Conservation (phyloP, 2,797 vertebrate genomes). For the Anomalospiza imberbis region DNA sequence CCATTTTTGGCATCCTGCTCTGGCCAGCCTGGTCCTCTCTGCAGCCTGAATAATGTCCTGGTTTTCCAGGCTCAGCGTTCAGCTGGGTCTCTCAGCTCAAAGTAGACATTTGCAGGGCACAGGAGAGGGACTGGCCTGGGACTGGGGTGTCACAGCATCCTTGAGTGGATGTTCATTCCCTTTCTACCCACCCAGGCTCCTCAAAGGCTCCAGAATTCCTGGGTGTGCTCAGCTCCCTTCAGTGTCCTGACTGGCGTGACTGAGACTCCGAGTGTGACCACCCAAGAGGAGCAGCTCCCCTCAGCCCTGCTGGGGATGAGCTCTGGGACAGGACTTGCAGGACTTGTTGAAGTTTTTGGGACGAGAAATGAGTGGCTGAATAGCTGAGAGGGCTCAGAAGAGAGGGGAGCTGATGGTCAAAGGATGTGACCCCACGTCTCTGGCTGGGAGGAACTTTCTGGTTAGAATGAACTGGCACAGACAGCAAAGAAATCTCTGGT, state of each 20-base stretch:
- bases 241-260: rapidly evolving
- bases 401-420: background rate
- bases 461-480: background rate
- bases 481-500: background rate
- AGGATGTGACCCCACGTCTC: background rate
- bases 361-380: background rate
- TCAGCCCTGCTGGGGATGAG: background rate
- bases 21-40: background rate
- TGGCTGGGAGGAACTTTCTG: background rate
- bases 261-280: background rate
- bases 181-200: background rate
- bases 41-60: background rate
- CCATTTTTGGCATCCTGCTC: slow-evolving; percentile 42
- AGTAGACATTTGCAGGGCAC: slow-evolving; percentile 9
- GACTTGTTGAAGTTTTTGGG: rapidly evolving
- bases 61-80: background rate
- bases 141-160: background rate
- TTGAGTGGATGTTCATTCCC: background rate
- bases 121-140: background rate
- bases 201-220: background rate
- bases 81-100: slow-evolving; percentile 15
- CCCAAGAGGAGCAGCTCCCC: background rate
- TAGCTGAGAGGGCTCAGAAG: background rate
- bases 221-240: background rate
- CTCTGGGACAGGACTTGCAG: background rate